phyloP scores from a whole-genome alignment of 2,888 invertebrate species.

The Dryadula phaetusa region DNA sequence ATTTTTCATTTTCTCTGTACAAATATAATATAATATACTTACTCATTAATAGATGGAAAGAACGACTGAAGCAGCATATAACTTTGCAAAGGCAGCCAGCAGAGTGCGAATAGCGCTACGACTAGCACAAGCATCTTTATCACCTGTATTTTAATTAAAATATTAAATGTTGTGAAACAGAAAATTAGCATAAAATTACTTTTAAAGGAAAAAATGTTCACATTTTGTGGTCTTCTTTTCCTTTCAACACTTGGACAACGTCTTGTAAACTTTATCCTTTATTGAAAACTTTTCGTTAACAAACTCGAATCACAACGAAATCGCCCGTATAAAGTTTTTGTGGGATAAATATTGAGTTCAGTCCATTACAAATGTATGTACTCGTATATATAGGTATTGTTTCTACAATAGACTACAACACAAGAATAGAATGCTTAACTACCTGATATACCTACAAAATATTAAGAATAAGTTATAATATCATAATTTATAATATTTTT shows the following conservation, averaged over 20 bases:
- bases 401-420: too few species aligned
- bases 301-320: not conserved
- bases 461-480: too few species aligned
- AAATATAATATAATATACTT: constrained; percentile 65
- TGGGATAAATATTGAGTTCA: not conserved
- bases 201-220: not conserved
- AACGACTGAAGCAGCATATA: constrained; percentile 89
- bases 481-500: too few species aligned
- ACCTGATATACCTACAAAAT: too few species aligned
- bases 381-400: too few species aligned
- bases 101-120: constrained; percentile 91
- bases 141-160: constrained; percentile 82
- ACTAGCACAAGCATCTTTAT: constrained; percentile 95
- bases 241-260: not conserved
- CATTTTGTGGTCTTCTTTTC: not conserved
- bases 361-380: not conserved
- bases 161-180: not conserved
- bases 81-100: constrained; percentile 92
- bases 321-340: not conserved
- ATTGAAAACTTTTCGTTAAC: not conserved
- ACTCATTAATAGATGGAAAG: constrained; percentile 88
- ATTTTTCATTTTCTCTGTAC: not conserved
- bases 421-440: too few species aligned
- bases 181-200: not conserved
- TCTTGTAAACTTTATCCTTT: not conserved